Base-by-base conservation (phyloP, 2,888 invertebrate species). In the Autographa pulchrina region DNA sequence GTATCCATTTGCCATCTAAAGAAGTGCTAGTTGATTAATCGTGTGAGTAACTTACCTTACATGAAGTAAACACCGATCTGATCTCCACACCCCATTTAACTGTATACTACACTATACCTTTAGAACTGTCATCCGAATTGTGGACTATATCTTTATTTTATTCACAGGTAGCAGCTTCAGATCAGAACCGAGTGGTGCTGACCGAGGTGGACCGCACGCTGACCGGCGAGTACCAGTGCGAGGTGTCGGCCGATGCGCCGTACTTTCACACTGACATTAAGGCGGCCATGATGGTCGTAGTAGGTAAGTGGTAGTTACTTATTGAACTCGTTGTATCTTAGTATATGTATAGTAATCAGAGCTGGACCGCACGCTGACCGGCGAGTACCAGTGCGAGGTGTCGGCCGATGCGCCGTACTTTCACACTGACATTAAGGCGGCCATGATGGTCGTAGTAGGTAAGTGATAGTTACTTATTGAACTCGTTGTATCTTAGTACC, bases 311-410 rank as follows among this genome's bases (percentile, higher is more conserved):
- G n/a, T n/a, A n/a, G n/a, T n/a, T n/a, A n/a, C n/a, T n/a, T n/a
- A n/a, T n/a, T n/a, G n/a, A n/a, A n/a, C n/a, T n/a, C n/a, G n/a
- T n/a, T n/a, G n/a, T n/a, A n/a, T n/a, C n/a, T n/a, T n/a, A n/a
- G n/a, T n/a, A n/a, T n/a, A n/a, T n/a, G n/a, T n/a, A n/a, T n/a
- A n/a, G n/a, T n/a, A n/a, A n/a, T n/a, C n/a, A n/a, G 96, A 97
- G 80, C 97, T 97, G 58, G 97, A 96, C 83, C 93, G 97, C 41
- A 96, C 97, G 0, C 92, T 97, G 78, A 97, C 97, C 0, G 97
- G 97, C 6, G 94, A 96, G 77, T 98, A 97, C 92, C 97, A 97
- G 91, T 98, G 98, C 85, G 97, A 97, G 85, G 97, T 97, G 43
- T 97, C 97, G 0, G 97, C 97, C 0, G 97, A 97, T 79, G 96